Percentiles rank a stretch among this genome's conserved stretches.
phyloP scores from a whole-genome alignment of 2,113 vertebrate genomes.

The Cisticola juncidis region DNA sequence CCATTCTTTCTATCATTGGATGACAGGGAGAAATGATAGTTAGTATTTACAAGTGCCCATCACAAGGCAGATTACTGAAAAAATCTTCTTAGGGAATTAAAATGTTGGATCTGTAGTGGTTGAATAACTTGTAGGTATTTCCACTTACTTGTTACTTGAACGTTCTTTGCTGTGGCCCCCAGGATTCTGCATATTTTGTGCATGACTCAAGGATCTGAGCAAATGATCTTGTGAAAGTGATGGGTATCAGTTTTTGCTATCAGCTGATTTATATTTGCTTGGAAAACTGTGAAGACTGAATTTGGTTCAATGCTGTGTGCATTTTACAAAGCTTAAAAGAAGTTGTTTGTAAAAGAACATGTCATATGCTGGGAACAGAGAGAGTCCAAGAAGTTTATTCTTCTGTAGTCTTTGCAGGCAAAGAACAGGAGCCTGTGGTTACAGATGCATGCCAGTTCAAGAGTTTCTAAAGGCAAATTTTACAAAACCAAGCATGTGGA shows the following conservation, averaged over 20 bases:
- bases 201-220: background rate
- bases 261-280: background rate
- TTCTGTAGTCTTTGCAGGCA: background rate
- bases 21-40: background rate
- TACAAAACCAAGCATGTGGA: background rate
- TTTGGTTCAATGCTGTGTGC: background rate
- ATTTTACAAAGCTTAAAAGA: background rate
- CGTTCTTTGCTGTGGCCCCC: background rate
- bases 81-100: background rate
- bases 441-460: background rate
- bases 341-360: background rate
- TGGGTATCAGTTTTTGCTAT: background rate
- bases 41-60: background rate
- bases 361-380: background rate
- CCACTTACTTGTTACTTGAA: background rate
- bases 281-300: background rate
- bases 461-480: background rate
- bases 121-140: background rate
- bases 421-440: background rate
- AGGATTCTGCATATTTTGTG: background rate
- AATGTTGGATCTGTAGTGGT: background rate
- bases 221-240: background rate
- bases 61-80: background rate
- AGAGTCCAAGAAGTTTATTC: background rate
- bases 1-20: fast-evolving